Evolutionary conservation across 2,113 vertebrate species (phyloP).

Genomic region (Nothobranchius furzeri): DNA sequence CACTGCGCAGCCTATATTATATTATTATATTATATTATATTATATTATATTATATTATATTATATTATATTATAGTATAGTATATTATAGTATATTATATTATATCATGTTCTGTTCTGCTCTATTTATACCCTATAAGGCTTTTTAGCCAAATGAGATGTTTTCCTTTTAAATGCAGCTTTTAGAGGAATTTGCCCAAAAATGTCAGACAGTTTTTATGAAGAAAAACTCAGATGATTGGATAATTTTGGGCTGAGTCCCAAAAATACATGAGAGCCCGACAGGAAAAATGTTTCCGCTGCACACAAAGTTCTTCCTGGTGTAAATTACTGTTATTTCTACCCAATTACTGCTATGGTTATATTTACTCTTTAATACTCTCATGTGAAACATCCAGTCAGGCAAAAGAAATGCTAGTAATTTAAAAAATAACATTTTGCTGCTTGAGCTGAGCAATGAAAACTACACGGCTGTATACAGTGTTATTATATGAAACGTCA

Average conservation of each 20-base stretch:
- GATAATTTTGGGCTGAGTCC: slow-evolving; percentile 20
- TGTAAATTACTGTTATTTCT: slow-evolving; percentile 32
- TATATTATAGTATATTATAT: too few species aligned
- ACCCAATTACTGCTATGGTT: slow-evolving; percentile 29
- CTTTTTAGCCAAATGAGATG: neutral
- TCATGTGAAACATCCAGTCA: slow-evolving; percentile 18
- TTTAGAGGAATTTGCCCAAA: slow-evolving; percentile 3
- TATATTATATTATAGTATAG: too few species aligned
- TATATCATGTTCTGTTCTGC: too few species aligned
- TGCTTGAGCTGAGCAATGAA: neutral
- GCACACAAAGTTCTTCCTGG: slow-evolving; percentile 33
- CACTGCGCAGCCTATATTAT: too few species aligned
- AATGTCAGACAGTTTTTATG: slow-evolving; percentile 5
- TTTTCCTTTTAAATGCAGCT: slow-evolving; percentile 1
- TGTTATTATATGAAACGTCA: neutral
- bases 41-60: too few species aligned
- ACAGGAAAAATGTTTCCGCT: slow-evolving; percentile 9
- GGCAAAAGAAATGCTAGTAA: neutral
- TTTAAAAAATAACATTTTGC: neutral
- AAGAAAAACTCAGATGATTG: slow-evolving; percentile 20
- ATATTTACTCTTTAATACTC: slow-evolving; percentile 15
- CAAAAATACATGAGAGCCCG: slow-evolving; percentile 20
- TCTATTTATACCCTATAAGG: too few species aligned
- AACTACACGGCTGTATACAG: neutral
- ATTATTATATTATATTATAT: too few species aligned